phyloP scores from a whole-genome alignment of 2,113 vertebrate genomes.

The Plecotus auritus region DNA sequence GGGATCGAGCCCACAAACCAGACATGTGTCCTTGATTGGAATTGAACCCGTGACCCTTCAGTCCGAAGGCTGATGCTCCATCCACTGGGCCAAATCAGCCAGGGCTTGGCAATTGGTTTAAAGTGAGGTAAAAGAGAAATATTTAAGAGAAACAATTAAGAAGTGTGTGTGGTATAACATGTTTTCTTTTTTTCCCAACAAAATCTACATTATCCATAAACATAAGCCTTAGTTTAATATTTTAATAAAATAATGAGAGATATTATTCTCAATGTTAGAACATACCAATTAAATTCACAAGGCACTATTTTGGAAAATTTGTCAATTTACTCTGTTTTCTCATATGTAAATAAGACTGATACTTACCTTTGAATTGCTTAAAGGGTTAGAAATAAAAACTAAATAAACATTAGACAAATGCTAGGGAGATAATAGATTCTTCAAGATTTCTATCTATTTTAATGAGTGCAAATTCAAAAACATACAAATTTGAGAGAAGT shows the following conservation, averaged over 20 bases:
- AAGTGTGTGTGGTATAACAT: neutral
- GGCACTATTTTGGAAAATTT: neutral
- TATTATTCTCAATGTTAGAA: neutral
- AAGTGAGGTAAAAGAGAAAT: neutral
- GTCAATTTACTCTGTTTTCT: neutral
- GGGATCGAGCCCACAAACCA: too few species aligned
- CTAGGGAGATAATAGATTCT: neutral
- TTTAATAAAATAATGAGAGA: neutral
- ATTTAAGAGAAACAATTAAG: neutral
- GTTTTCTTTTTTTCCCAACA: neutral
- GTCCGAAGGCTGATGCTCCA: too few species aligned
- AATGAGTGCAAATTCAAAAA: slow-evolving; percentile 6
- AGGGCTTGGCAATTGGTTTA: neutral
- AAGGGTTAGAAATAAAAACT: neutral
- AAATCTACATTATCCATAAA: neutral
- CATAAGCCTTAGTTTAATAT: neutral
- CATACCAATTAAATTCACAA: neutral
- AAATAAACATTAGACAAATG: neutral
- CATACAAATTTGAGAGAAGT: neutral
- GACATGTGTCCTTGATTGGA: too few species aligned
- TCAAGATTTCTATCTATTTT: neutral
- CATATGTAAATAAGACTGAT: neutral
- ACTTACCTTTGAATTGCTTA: neutral
- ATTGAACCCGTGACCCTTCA: too few species aligned
- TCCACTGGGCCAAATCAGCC: too few species aligned